These are phyloP conservation scores for Erynnis tages DNA, from an alignment of 2,888 invertebrate species.

Conservation along the genomic window DNA sequence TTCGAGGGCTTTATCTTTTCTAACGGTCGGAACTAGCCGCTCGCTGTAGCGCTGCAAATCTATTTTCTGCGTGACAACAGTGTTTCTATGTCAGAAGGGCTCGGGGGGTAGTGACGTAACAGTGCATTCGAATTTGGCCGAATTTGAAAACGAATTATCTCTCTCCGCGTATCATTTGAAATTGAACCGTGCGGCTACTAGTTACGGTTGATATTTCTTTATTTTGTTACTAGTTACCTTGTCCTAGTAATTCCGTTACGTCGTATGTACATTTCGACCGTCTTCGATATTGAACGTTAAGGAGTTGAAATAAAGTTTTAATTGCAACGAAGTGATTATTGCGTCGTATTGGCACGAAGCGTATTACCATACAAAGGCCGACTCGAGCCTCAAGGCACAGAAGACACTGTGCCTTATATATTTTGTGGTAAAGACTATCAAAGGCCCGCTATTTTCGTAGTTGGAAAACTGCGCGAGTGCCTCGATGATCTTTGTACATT, in stretches of 20 bases:
- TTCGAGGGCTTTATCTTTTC: constrained; percentile 29
- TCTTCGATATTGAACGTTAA: constrained; percentile 36
- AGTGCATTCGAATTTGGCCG: constrained; percentile 54
- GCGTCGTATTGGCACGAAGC: constrained; percentile 33
- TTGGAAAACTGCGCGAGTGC: constrained; percentile 31
- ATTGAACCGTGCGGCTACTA: constrained; percentile 35
- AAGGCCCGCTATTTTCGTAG: constrained; percentile 26
- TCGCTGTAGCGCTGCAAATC: constrained; percentile 31
- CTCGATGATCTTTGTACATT: constrained; percentile 14
- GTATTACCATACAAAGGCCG: constrained; percentile 38
- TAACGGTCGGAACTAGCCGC: constrained; percentile 23
- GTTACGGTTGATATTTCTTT: constrained; percentile 33
- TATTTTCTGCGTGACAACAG: constrained; percentile 63
- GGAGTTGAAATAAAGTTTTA: constrained; percentile 30
- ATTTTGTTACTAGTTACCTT: constrained; percentile 36
- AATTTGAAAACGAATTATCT: constrained; percentile 40
- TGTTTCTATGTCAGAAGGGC: constrained; percentile 65
- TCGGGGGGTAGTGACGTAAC: constrained; percentile 60
- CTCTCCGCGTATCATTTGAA: constrained; percentile 27
- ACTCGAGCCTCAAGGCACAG: constrained; percentile 27
- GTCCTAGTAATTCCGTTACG: constrained; percentile 37
- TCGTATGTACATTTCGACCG: constrained; percentile 34
- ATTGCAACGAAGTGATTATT: constrained; percentile 28
- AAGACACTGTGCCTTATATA: constrained; percentile 29
- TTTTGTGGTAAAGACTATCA: constrained; percentile 25